These are phyloP conservation scores for Bactericera cockerelli DNA, from an alignment of 1,140 invertebrate genomes.

Conservation along the genomic window DNA sequence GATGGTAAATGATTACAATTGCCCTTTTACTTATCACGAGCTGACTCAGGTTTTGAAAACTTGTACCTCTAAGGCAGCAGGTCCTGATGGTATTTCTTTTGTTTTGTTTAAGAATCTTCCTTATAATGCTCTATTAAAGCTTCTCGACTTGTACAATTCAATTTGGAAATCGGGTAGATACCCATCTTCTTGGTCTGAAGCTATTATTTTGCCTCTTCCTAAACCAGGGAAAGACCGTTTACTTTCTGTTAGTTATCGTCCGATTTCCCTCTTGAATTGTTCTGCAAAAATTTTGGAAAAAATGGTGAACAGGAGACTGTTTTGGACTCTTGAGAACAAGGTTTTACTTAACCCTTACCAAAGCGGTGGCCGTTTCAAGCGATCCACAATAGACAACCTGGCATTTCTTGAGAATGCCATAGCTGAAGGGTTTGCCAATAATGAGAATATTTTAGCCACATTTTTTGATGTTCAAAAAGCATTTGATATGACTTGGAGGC, in stretches of 20 bases:
- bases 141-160: constrained; percentile 6
- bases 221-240: constrained; percentile 10
- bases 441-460: not conserved
- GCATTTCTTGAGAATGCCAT: not conserved
- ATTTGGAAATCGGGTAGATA: not conserved
- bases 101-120: not conserved
- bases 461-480: constrained; percentile 11
- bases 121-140: not conserved
- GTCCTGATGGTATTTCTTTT: not conserved
- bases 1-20: not conserved
- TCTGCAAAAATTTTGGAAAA: constrained; percentile 11
- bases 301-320: constrained; percentile 10
- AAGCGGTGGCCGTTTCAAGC: not conserved
- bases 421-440: not conserved
- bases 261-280: constrained; percentile 8
- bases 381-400: constrained; percentile 7
- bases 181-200: not conserved
- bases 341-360: not conserved
- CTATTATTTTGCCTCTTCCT: constrained; percentile 3
- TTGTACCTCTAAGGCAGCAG: not conserved
- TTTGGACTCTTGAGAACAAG: not conserved
- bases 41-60: not conserved
- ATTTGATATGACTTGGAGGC: constrained; percentile 8
- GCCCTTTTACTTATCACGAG: not conserved
- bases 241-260: not conserved